Evolutionary conservation across 2,797 vertebrate species (phyloP).

Genomic region (Falco rusticolus): DNA sequence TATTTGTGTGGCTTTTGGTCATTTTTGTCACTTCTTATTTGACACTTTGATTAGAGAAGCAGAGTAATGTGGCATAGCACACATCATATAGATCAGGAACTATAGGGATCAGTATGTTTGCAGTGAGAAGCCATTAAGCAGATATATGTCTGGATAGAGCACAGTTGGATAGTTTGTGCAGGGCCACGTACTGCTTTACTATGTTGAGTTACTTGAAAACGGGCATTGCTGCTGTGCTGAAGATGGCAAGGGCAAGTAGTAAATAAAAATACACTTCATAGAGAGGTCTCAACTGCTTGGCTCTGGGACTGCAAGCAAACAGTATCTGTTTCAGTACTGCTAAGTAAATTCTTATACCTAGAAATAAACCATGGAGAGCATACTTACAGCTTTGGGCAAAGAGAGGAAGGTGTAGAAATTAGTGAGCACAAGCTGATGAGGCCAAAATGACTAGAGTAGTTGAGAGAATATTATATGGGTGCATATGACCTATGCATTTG

Average conservation of each 20-base stretch:
- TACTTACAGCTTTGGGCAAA: not conserved
- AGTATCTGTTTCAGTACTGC: slow-evolving; percentile 53
- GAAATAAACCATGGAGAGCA: slow-evolving; percentile 28
- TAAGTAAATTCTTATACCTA: slow-evolving; percentile 51
- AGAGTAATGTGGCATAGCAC: not conserved
- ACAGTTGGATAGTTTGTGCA: not conserved
- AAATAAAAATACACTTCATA: slow-evolving; percentile 49
- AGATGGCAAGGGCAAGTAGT: slow-evolving; percentile 15
- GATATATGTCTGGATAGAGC: not conserved
- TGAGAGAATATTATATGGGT: not conserved
- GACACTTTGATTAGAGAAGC: not conserved
- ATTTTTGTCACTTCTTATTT: not conserved
- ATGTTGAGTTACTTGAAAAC: not conserved
- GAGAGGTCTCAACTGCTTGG: slow-evolving; percentile 2
- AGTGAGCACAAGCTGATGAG: not conserved
- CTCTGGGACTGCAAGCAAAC: slow-evolving; percentile 11
- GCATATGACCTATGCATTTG: not conserved
- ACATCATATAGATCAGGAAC: not conserved
- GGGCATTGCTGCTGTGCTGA: not conserved
- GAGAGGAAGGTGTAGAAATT: not conserved
- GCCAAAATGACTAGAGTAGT: rapidly evolving
- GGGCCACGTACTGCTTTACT: not conserved
- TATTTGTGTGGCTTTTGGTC: not conserved
- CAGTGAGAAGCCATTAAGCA: not conserved
- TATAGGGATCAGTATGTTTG: not conserved